Conservation (phyloP, 2,888 invertebrate genomes). For the Noctua pronuba region DNA sequence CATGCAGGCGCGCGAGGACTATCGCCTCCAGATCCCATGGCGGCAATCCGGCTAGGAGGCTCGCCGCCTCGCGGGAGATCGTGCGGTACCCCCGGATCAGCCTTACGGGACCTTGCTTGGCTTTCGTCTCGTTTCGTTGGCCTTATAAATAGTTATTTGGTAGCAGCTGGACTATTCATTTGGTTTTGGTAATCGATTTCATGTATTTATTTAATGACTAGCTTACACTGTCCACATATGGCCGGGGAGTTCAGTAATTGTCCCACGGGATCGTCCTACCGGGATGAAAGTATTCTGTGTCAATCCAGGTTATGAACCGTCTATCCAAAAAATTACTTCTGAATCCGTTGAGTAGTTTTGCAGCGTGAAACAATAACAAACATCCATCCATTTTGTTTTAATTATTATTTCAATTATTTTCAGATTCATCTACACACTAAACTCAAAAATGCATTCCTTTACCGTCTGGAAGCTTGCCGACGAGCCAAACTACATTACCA, state of each 20-base stretch:
- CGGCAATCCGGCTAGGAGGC: no score
- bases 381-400: neutral
- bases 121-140: no score
- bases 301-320: neutral
- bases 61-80: no score
- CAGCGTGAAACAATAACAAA: neutral
- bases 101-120: no score
- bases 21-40: no score
- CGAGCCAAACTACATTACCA: constrained; percentile 68
- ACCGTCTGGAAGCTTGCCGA: constrained; percentile 43
- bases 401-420: neutral
- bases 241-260: neutral
- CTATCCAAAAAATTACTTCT: neutral
- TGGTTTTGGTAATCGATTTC: no score
- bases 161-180: no score
- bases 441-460: constrained; percentile 27
- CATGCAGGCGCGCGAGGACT: no score
- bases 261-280: neutral
- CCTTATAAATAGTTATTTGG: no score
- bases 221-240: no score
- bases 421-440: neutral
- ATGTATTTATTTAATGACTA: no score
- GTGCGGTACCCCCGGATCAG: no score
- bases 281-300: neutral
- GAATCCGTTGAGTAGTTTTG: neutral